Conservation (phyloP, 2,888 invertebrate species). For the Willowsia nigromaculata region DNA sequence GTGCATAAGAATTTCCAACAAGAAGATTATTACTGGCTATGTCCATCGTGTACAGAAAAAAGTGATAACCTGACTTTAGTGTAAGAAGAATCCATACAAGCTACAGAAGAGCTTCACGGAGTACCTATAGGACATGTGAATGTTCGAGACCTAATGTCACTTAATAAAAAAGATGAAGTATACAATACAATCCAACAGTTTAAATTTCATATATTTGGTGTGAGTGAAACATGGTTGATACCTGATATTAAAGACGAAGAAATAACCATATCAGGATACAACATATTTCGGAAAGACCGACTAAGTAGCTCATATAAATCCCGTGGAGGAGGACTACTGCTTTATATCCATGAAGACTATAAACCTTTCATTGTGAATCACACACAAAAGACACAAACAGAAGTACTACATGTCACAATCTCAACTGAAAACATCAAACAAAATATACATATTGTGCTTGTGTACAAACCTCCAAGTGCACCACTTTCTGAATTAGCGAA, state of each 20-base stretch:
- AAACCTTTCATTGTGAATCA: background rate
- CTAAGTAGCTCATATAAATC: background rate
- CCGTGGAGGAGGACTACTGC: background rate
- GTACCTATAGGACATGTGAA: background rate
- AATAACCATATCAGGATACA: background rate
- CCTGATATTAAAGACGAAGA: background rate
- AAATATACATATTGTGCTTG: background rate
- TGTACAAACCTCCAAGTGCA: too few relatives aligned
- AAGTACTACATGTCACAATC: background rate
- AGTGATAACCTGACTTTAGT: background rate
- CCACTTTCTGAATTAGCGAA: background rate
- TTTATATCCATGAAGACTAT: background rate
- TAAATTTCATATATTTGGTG: conserved; percentile 1
- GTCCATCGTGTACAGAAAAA: background rate
- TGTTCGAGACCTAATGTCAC: background rate
- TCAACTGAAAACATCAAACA: background rate
- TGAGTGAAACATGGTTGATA: conserved; percentile 11
- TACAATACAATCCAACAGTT: background rate
- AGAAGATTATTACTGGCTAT: background rate
- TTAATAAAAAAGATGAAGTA: conserved; percentile 21
- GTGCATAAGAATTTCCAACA: background rate
- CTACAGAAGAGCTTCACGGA: too few relatives aligned
- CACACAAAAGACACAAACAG: background rate
- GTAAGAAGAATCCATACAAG: background rate
- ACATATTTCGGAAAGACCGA: background rate